Evolutionary conservation across 2,797 vertebrate genomes (phyloP).

Genomic region (Chelonia mydas): DNA sequence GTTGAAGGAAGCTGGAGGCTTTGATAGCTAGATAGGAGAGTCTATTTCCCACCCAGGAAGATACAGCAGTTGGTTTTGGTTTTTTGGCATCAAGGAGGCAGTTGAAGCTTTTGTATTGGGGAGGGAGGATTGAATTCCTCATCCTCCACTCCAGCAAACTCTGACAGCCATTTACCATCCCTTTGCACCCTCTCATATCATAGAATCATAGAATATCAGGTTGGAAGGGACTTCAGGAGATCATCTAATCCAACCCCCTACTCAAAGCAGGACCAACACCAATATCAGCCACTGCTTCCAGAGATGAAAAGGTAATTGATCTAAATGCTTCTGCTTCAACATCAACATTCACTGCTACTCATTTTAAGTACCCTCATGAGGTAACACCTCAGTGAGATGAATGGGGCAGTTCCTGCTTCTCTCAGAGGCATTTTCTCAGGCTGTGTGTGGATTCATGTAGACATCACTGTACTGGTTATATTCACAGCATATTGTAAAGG

Average conservation of each 20-base stretch:
- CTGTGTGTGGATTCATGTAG: conserved; percentile 19
- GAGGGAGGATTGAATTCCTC: conserved; percentile 3
- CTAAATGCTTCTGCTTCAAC: conserved; percentile 54
- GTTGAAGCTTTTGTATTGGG: not conserved
- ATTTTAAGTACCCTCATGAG: conserved; percentile 41
- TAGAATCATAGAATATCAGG: too few relatives aligned
- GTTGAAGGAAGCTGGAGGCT: not conserved
- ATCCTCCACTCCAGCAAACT: conserved; percentile 36
- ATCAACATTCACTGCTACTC: conserved; percentile 31
- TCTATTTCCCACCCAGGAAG: not conserved
- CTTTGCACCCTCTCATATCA: conserved; percentile 41
- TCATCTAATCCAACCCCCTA: too few relatives aligned
- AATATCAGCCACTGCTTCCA: conserved; percentile 15
- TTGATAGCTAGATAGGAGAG: not conserved
- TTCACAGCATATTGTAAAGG: not conserved
- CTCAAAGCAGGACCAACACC: too few relatives aligned
- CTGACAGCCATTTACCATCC: conserved; percentile 24
- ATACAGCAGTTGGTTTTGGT: not conserved
- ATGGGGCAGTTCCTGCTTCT: conserved; percentile 19
- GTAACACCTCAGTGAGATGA: conserved; percentile 36
- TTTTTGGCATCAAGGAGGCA: conserved; percentile 34
- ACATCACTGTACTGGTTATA: not conserved
- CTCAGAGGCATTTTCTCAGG: conserved; percentile 21
- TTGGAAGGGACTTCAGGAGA: too few relatives aligned
- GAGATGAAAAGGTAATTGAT: conserved; percentile 29